Evolutionary conservation across 1,140 invertebrate genomes (phyloP), one percentile per base, ranked within the genome.

Genomic region (Drosophila eugracilis): DNA sequence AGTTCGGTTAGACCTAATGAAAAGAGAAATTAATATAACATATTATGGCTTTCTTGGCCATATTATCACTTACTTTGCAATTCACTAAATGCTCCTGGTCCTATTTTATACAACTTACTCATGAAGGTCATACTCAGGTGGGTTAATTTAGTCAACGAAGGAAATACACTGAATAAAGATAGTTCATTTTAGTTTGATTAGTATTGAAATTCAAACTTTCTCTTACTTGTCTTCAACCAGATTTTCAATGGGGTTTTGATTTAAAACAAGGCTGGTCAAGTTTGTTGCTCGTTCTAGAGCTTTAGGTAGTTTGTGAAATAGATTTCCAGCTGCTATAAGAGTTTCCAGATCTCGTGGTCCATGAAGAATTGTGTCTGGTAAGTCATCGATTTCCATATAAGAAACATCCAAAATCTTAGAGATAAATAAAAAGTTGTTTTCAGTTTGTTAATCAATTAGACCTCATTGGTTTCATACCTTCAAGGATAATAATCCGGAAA

Each of bases 301-400:
- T 4, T 92, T 79, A 0, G 96, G 96, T 1, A 96, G 78, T 10
- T 91, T 78, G 0, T 78, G 86, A 5, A 97, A 93, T 5, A 92
- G 63, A 91, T 97, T 97, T 55, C 94, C 93, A n/a, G 93, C 94
- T 24, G 96, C 81, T 80, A 95, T 93, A 17, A 97, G 83, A n/a
- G 91, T 92, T 59, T 94, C 93, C 14, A 97, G 89, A 55, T 93
- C 91, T 4, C 93, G 92, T 0, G 94, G 94, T 0, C 94, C 94
- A 84, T 96, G 94, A 1, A 96, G 92, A 26, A 96, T 92, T 55
- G 93, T 92, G 1, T 94, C 92, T 0, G 95, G 95, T 22, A 96
- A 78, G 1, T 91, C 88, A 3, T 91, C 91, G 1, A 97, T 76
- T 45, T 93, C 86, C 41, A 95, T 96, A 48, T 94, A 93, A 0